phyloP scores from a whole-genome alignment of 2,797 vertebrate species.

The Sebastes reedi region DNA sequence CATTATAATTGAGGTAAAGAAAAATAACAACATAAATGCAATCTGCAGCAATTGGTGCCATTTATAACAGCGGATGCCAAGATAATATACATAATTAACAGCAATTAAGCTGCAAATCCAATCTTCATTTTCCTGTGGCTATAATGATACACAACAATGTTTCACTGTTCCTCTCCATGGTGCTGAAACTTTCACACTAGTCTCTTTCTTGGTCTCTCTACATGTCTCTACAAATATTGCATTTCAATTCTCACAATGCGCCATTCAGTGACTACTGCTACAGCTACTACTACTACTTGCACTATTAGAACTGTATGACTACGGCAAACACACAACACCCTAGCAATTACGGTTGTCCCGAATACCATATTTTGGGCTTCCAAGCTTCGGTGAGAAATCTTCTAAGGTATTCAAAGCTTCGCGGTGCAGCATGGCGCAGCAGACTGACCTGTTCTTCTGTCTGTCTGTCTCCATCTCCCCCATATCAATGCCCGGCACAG shows the following conservation, averaged over 20 bases:
- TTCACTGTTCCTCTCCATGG: not conserved
- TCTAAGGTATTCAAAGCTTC: no score
- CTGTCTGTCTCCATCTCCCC: no score
- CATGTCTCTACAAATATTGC: not conserved
- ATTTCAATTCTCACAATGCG: not conserved
- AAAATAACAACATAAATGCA: not conserved
- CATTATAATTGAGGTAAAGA: not conserved
- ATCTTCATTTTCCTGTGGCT: not conserved
- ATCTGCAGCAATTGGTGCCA: not conserved
- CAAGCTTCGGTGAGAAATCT: no score
- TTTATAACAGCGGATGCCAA: not conserved
- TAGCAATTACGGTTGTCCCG: not conserved
- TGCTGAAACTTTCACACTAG: not conserved
- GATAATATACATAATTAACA: not conserved
- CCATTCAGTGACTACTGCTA: not conserved
- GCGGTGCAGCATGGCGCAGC: no score
- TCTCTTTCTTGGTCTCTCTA: not conserved
- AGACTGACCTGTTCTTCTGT: no score
- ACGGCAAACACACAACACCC: not conserved
- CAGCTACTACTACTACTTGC: not conserved
- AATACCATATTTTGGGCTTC: no score
- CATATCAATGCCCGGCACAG: no score
- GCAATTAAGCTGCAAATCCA: not conserved
- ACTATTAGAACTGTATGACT: not conserved
- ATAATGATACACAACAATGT: not conserved